Evolutionary conservation across 1,140 invertebrate species (phyloP), one percentile per base, ranked within the genome.

Genomic region (Hyles euphorbiae): DNA sequence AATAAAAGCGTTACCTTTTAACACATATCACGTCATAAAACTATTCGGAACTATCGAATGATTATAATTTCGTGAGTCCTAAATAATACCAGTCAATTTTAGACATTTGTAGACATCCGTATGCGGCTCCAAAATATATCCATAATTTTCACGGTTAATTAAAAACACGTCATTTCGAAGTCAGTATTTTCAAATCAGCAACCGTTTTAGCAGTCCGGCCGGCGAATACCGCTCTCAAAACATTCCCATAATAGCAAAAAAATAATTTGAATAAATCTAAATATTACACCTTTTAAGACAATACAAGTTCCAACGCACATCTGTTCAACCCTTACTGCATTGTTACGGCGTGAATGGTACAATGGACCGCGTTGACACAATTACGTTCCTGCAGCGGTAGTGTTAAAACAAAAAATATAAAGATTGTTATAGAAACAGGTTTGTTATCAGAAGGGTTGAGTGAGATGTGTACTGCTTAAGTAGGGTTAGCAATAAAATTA

Each of bases 361-460:
- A 79, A 79, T 69, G 62, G 52, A 53, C 43, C 48, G 61, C 72
- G 83, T 84, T 87, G 83, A 87, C 83, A 84, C 81, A 87, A 84
- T 87, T 80, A 79, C 60, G 56, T 61, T 59, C 72, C 69, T 70
- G 70, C 60, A 53, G 56, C 50, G 60, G 62, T 70, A 63, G 71
- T 63, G 67, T 68, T 82, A 83, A 86, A 86, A 83, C 78, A 84
- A 86, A 86, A 86, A 83, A 85, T 68, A 54, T 33, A 70, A 68
- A 77, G 73, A 78, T 77, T 82, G 79, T 82, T 81, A 74, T 60
- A 76, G 65, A 72, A 87, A 87, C 83, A 87, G 83, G 81, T 87
- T 87, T 84, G 81, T 84, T 84, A 81, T 82, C 81, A 82, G 83
- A 87, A 76, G 81, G 81, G 80, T 78, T 64, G 73, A 87, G 78